These are phyloP conservation scores for Sanderia malayensis DNA, from an alignment of 30 jellyfish, hydroid and myxozoan genomes.

Conservation along the genomic window DNA sequence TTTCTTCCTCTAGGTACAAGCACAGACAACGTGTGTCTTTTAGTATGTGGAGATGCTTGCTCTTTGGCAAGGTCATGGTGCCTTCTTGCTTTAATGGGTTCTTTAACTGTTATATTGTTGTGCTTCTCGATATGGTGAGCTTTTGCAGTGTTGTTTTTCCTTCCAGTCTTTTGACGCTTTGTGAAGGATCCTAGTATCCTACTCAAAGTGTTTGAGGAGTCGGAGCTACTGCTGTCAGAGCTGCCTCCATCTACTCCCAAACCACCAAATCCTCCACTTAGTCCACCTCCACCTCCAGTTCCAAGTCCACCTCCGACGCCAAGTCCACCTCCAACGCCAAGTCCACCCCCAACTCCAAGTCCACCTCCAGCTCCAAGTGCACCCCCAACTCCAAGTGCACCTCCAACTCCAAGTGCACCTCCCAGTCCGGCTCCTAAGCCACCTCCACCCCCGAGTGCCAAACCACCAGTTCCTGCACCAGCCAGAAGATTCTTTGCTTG, in stretches of 20 bases:
- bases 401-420: constrained; percentile 16
- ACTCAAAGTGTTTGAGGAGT: constrained; percentile 11
- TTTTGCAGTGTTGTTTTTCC: not conserved
- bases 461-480: constrained; percentile 25
- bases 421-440: constrained; percentile 28
- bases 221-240: constrained; percentile 31
- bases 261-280: constrained; percentile 31
- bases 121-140: too few relatives aligned
- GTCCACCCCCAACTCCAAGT: constrained; percentile 25
- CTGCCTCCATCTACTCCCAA: constrained; percentile 56
- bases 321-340: constrained; percentile 26
- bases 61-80: not conserved
- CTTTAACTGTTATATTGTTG: not conserved
- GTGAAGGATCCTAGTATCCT: constrained; percentile 38
- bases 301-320: constrained; percentile 19
- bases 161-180: constrained; percentile 21
- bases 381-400: constrained; percentile 16
- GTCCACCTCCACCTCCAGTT: constrained; percentile 21
- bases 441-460: constrained; percentile 20
- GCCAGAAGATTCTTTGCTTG: constrained; percentile 41
- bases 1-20: constrained; percentile 63
- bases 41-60: constrained; percentile 14
- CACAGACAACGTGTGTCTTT: constrained; percentile 39
- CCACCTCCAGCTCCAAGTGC: constrained; percentile 23
- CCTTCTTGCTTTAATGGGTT: not conserved